Evolutionary conservation across 1,140 invertebrate species (phyloP).

Genomic region (Conus ventricosus): DNA sequence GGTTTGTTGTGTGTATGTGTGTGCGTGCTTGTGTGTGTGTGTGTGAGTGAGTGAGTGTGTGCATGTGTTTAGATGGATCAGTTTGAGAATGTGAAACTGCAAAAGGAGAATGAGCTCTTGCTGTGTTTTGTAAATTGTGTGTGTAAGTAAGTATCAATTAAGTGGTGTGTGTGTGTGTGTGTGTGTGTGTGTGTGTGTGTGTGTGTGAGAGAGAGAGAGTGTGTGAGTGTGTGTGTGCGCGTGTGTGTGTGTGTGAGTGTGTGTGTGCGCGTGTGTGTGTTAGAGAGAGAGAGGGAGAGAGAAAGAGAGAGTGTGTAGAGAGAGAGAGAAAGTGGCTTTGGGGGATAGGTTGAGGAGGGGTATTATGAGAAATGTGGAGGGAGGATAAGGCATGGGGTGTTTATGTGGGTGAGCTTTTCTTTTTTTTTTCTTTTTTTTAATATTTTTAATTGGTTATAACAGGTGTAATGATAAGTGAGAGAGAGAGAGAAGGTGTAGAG

Average conservation of each 20-base stretch:
- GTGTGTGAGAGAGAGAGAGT: not conserved
- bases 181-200: not conserved
- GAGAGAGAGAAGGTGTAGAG: no score
- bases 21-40: not conserved
- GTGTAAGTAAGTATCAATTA: not conserved
- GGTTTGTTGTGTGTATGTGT: not conserved
- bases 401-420: not conserved
- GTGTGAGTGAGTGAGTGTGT: not conserved
- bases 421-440: no score
- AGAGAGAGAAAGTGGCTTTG: no score
- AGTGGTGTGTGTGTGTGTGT: slow-evolving; percentile 7
- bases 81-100: not conserved
- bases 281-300: no score
- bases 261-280: no score
- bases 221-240: slow-evolving; percentile 8
- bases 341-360: no score
- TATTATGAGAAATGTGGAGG: no score
- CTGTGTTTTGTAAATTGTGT: not conserved
- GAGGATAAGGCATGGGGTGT: no score
- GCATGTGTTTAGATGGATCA: not conserved
- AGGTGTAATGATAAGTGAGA: not conserved
- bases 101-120: not conserved
- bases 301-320: no score
- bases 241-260: not conserved
- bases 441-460: not conserved